These are phyloP conservation scores for Pampus argenteus DNA, from an alignment of 2,797 vertebrate genomes.

Conservation along the genomic window DNA sequence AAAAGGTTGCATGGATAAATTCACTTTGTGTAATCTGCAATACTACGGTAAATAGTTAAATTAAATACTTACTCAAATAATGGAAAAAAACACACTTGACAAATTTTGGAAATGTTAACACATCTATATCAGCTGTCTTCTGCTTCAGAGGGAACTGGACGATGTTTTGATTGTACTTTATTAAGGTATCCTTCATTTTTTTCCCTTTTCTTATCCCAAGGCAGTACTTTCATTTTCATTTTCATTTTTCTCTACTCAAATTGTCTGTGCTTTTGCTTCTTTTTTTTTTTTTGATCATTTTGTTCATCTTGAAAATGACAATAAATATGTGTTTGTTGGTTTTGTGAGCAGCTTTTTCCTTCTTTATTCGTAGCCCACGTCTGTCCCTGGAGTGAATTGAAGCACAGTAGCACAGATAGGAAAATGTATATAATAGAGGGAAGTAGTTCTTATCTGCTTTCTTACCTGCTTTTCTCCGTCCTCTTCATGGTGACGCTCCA, in stretches of 20 bases:
- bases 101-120: not conserved
- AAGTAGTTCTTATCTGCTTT: slow-evolving; percentile 42
- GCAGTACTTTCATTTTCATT: too few species aligned
- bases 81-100: not conserved
- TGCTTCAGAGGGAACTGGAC: not conserved
- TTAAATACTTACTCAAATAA: too few species aligned
- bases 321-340: not conserved
- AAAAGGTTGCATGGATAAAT: too few species aligned
- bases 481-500: slow-evolving; percentile 35
- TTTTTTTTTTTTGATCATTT: slow-evolving; percentile 18
- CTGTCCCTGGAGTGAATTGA: slow-evolving; percentile 7
- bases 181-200: not conserved
- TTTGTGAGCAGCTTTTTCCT: slow-evolving; percentile 12
- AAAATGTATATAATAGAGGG: slow-evolving; percentile 36
- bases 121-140: not conserved
- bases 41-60: too few species aligned
- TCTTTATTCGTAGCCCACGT: slow-evolving; percentile 4
- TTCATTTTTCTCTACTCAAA: slow-evolving; percentile 1
- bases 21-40: too few species aligned
- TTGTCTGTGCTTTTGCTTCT: slow-evolving; percentile 7
- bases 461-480: slow-evolving; percentile 26
- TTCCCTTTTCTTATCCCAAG: not conserved
- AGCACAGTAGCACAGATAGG: slow-evolving; percentile 15
- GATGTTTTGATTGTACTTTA: slow-evolving; percentile 1
- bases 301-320: slow-evolving; percentile 19